These are phyloP conservation scores for Gambusia yucatana DNA, from an alignment of 2,797 vertebrate species.

Conservation along the genomic window DNA sequence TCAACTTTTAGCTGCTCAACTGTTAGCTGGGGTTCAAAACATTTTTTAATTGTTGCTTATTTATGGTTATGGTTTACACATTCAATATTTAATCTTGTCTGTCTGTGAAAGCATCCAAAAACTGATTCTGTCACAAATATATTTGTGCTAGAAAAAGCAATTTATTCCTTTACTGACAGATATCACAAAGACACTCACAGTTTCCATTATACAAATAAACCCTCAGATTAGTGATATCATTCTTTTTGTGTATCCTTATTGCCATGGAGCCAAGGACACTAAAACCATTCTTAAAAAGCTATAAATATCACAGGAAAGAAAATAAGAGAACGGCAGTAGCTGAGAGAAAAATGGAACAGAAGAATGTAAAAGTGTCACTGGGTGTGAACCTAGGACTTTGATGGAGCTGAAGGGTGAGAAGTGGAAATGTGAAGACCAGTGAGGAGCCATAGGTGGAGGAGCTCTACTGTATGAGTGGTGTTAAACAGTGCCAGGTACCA, in stretches of 20 bases:
- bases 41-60: constrained; percentile 7
- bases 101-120: not conserved
- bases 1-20: constrained; percentile 10
- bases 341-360: constrained; percentile 34
- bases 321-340: constrained; percentile 8
- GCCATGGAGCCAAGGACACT: constrained; percentile 21
- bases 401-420: constrained; percentile 55
- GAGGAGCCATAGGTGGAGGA: constrained; percentile 11
- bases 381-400: constrained; percentile 46
- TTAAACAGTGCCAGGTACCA: constrained; percentile 47
- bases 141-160: too few species aligned
- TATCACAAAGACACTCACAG: constrained; percentile 10
- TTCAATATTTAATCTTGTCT: not conserved
- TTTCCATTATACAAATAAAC: too few species aligned
- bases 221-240: constrained; percentile 16
- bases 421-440: constrained; percentile 32
- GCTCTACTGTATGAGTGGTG: constrained; percentile 10
- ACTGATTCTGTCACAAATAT: not conserved
- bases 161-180: too few species aligned
- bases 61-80: constrained; percentile 4
- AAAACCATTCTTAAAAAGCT: constrained; percentile 1
- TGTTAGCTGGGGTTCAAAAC: constrained; percentile 6
- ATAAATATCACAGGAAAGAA: constrained; percentile 12
- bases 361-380: constrained; percentile 47
- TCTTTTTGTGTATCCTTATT: constrained; percentile 53